phyloP scores from a whole-genome alignment of 2,797 vertebrate genomes.

The Rhinatrema bivittatum region DNA sequence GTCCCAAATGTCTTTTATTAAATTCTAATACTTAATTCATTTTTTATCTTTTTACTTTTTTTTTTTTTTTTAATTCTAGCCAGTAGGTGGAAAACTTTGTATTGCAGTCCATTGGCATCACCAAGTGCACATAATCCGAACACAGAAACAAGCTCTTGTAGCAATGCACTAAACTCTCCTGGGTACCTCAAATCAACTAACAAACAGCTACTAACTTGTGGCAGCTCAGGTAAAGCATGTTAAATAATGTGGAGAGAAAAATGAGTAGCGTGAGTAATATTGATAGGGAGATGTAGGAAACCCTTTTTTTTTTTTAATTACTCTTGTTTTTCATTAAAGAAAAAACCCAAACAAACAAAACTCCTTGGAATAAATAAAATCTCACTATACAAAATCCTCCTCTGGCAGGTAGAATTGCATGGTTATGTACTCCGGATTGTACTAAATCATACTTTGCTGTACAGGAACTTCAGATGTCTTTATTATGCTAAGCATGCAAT shows the following conservation, averaged over 20 bases:
- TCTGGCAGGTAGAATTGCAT: too few species aligned
- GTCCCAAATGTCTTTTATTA: too few species aligned
- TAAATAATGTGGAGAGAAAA: constrained; percentile 9
- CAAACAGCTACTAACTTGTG: constrained; percentile 96
- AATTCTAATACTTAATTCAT: too few species aligned
- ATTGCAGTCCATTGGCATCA: constrained; percentile 76
- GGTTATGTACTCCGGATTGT: too few species aligned
- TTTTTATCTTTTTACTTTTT: too few species aligned
- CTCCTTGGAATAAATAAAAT: too few species aligned
- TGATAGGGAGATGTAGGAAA: neutral
- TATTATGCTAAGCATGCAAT: too few species aligned
- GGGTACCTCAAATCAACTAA: constrained; percentile 96
- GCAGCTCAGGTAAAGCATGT: constrained; percentile 91
- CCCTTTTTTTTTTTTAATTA: neutral
- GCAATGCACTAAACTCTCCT: constrained; percentile 78
- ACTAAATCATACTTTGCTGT: too few species aligned
- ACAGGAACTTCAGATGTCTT: too few species aligned
- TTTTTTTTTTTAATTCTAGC: constrained; percentile 62
- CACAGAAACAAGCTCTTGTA: constrained; percentile 64
- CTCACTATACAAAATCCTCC: too few species aligned
- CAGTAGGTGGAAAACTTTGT: constrained; percentile 86
- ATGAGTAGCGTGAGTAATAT: constrained; percentile 9
- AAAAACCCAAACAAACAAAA: too few species aligned
- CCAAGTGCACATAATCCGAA: constrained; percentile 50
- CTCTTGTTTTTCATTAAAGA: neutral